These are phyloP conservation scores for Mirza zaza DNA, from an alignment of 2,113 vertebrate species.

Conservation along the genomic window DNA sequence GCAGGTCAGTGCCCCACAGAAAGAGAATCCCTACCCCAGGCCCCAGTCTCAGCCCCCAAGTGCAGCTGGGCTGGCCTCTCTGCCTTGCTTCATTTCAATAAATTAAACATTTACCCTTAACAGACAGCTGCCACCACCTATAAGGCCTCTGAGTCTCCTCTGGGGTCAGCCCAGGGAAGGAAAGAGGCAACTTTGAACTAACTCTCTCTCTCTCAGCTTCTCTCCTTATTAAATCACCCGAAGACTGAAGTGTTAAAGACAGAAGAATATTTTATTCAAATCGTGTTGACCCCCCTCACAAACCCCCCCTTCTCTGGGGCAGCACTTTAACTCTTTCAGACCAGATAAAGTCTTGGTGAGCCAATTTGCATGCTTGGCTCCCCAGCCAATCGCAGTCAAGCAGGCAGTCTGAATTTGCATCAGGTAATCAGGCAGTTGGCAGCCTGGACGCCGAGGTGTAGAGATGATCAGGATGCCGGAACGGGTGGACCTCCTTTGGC, in stretches of 20 bases:
- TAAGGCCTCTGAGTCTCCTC: conserved; percentile 73
- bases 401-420: conserved; percentile 90
- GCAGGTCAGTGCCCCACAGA: not conserved
- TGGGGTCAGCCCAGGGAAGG: conserved; percentile 74
- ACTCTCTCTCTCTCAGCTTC: not conserved
- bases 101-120: conserved; percentile 80
- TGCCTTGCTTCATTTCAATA: conserved; percentile 46
- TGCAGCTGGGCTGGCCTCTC: not conserved
- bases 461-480: conserved; percentile 68
- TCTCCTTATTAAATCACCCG: conserved; percentile 51
- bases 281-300: conserved; percentile 50
- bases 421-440: conserved; percentile 76
- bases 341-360: conserved; percentile 63
- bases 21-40: not conserved
- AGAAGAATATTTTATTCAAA: conserved; percentile 81
- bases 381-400: conserved; percentile 87
- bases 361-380: conserved; percentile 90
- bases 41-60: not conserved
- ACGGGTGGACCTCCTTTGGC: conserved; percentile 73
- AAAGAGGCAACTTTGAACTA: conserved; percentile 55
- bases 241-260: conserved; percentile 63
- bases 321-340: conserved; percentile 82
- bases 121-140: conserved; percentile 76
- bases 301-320: conserved; percentile 23
- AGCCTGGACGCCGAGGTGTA: conserved; percentile 68